These are phyloP conservation scores for Scylla paramamosain DNA, from an alignment of 1,140 invertebrate genomes.

Conservation along the genomic window DNA sequence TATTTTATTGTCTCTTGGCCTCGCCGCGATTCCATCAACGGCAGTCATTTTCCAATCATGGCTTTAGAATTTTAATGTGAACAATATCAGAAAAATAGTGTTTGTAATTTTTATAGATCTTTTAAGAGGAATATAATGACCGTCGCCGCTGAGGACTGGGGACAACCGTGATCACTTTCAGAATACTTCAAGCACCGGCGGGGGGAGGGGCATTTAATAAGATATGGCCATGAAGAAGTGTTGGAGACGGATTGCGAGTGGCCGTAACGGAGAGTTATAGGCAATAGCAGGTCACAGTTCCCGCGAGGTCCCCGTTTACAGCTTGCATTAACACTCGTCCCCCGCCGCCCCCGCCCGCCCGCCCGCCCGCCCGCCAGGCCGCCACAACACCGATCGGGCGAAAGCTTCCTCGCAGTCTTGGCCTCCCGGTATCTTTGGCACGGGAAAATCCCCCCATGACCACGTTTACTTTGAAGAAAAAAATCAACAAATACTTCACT, in stretches of 20 bases:
- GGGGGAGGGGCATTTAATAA: background rate
- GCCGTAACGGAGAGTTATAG: slow-evolving; percentile 41
- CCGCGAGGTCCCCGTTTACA: slow-evolving; percentile 37
- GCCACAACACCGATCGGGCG: background rate
- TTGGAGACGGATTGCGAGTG: slow-evolving; percentile 29
- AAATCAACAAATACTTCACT: background rate
- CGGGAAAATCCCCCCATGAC: background rate
- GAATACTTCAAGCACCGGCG: background rate
- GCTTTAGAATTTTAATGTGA: no score
- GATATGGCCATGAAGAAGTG: background rate
- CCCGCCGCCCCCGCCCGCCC: slow-evolving; percentile 25
- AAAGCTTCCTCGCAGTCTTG: background rate
- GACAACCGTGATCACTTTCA: background rate
- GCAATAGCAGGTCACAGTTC: slow-evolving; percentile 36
- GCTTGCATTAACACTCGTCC: slow-evolving; percentile 49
- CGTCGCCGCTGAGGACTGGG: background rate
- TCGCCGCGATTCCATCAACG: no score
- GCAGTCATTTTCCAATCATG: no score
- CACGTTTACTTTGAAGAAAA: background rate
- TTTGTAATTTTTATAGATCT: no score
- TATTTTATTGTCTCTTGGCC: no score
- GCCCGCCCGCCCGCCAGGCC: background rate
- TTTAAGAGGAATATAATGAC: no score
- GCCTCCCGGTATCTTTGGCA: background rate
- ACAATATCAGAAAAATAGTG: no score